A percentile compares a stretch with the other conserved stretches of the same genome.
Conservation (phyloP, 2,113 vertebrate genomes). For the Python bivittatus region DNA sequence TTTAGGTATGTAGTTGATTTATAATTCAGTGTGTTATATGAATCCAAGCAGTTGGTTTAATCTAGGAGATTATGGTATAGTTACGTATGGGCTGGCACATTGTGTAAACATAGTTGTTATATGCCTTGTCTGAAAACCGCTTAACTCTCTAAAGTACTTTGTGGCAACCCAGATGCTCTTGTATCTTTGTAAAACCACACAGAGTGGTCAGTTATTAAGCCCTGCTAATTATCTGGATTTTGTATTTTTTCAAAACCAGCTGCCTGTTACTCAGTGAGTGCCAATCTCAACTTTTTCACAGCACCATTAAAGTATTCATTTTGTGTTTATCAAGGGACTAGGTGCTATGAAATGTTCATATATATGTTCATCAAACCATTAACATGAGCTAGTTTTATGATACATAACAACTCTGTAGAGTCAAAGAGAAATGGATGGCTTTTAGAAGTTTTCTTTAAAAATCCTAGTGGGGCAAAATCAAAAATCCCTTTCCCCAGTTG, state of each 20-base stretch:
- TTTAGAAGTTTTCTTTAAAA: not conserved
- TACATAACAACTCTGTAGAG: not conserved
- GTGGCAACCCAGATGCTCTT: not conserved
- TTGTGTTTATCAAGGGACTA: not conserved
- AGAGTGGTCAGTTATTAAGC: not conserved
- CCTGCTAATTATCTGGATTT: not conserved
- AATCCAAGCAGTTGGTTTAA: not conserved
- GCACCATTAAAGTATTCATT: not conserved
- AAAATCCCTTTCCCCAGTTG: not conserved
- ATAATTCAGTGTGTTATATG: not conserved
- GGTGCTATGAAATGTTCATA: not conserved
- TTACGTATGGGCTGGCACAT: not conserved
- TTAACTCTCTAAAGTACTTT: not conserved
- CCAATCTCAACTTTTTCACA: not conserved
- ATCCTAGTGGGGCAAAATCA: not conserved
- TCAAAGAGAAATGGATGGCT: not conserved
- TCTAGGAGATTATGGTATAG: not conserved
- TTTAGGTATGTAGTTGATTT: not conserved
- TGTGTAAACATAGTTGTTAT: not conserved
- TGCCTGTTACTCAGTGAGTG: not conserved
- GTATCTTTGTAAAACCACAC: not conserved
- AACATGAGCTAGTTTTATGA: constrained; percentile 29
- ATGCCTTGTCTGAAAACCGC: not conserved
- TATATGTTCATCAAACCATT: constrained; percentile 7
- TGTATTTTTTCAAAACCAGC: not conserved